phyloP scores from a whole-genome alignment of 2,888 invertebrate species.

The Amblyteles armatorius region DNA sequence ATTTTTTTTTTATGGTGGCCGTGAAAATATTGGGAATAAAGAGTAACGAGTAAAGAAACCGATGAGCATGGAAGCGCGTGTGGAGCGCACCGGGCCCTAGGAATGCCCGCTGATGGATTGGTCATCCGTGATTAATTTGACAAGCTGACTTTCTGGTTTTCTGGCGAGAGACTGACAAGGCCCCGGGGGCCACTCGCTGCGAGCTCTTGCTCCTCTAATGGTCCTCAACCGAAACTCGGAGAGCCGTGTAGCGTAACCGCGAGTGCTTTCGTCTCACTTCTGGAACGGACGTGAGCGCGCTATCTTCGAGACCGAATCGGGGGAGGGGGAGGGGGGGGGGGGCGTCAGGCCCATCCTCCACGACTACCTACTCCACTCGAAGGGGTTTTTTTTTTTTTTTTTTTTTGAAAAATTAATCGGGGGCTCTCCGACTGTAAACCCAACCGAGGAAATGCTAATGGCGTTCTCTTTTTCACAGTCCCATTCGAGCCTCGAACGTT shows the following conservation, averaged over 20 bases:
- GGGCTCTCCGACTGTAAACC: slow-evolving; percentile 58
- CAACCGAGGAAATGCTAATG: slow-evolving; percentile 75
- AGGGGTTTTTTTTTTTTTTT: slow-evolving; percentile 66
- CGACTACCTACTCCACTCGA: slow-evolving; percentile 24
- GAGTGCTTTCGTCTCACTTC: slow-evolving; percentile 37
- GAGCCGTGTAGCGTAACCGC: slow-evolving; percentile 33
- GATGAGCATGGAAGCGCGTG: slow-evolving; percentile 32
- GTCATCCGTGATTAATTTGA: slow-evolving; percentile 85
- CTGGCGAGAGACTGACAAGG: slow-evolving; percentile 74
- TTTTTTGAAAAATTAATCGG: slow-evolving; percentile 79
- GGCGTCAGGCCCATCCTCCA: slow-evolving; percentile 43
- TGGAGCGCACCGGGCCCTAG: slow-evolving; percentile 74
- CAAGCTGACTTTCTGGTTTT: slow-evolving; percentile 85
- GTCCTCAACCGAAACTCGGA: slow-evolving; percentile 46
- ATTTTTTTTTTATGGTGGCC: background rate
- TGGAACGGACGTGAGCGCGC: slow-evolving; percentile 61
- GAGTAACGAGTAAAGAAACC: slow-evolving; percentile 28
- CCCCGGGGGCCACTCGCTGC: slow-evolving; percentile 70
- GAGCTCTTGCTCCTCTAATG: slow-evolving; percentile 31
- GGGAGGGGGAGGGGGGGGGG: slow-evolving; percentile 33
- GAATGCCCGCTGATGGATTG: slow-evolving; percentile 84
- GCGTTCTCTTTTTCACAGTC: slow-evolving; percentile 53
- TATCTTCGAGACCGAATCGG: slow-evolving; percentile 75
- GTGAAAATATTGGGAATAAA: slow-evolving; percentile 20
- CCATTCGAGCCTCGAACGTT: slow-evolving; percentile 31